Base-by-base conservation (phyloP, 2,113 vertebrate species). In the Callocephalon fimbriatum region DNA sequence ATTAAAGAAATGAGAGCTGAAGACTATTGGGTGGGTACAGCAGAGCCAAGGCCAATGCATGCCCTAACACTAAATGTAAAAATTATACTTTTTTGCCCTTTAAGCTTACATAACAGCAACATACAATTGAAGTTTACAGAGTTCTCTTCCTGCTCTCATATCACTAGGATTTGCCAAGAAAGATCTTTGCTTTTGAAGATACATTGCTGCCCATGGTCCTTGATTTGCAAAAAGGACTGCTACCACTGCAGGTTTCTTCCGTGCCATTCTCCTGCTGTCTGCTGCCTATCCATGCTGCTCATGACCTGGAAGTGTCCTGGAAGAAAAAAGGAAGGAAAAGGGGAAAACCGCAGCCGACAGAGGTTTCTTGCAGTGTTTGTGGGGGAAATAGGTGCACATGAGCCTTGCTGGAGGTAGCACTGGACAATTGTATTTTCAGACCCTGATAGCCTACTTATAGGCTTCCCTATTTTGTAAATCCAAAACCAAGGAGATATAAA, bases 201-300 rank as follows among this genome's bases (percentile, higher is more conserved):
- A 8, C 5, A 2, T 19, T 37, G 31, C 26, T 78, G 32, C 10
- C 15, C 22, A 0, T 3, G 15, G 23, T 12, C 47, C 54, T 51
- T 25, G 44, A 23, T 19, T 56, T 54, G 22, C 11, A 32, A 11
- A 63, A 65, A 16, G 7, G 31, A 9, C 42, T 8, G 53, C 14
- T 61, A 19, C 48, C 29, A 10, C 29, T 3, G 7, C 21, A 38
- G 47, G 38, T 32, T 63, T 48, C 16, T 23, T 12, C 35, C 15
- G 42, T 31, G 32, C 6, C 1, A 1, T 7, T 7, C 37, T 40
- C 4, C 1, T 10, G 35, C n/a, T 48, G 29, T 1, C 20, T n/a
- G 1, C 54, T 67, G 31, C 38, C 50, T 9, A 23, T 31, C 48
- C 25, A 1, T 8, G 9, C 54, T 71, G 17, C 17, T 19, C 32